Evolutionary conservation across 2,888 invertebrate species (phyloP).

Genomic region (Cepaea hortensis): DNA sequence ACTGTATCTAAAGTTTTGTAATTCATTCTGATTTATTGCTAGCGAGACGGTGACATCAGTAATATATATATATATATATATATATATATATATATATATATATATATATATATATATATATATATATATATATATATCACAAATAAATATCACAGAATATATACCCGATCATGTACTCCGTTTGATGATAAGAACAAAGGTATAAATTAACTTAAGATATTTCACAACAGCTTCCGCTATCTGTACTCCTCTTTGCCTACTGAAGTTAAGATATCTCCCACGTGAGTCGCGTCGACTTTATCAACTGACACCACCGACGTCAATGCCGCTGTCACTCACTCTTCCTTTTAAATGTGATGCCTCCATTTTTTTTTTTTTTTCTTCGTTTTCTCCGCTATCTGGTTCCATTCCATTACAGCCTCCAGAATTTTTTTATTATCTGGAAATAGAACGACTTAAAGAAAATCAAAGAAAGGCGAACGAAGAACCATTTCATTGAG

Average conservation of each 20-base stretch:
- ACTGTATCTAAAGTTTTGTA: too few species aligned
- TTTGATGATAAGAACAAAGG: not conserved
- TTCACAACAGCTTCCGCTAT: not conserved
- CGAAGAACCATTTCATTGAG: not conserved
- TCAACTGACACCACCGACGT: too few species aligned
- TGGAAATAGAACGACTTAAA: not conserved
- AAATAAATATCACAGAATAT: not conserved
- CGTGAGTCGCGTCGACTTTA: too few species aligned
- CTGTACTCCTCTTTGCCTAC: too few species aligned
- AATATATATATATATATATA: too few species aligned
- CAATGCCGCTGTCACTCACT: not conserved
- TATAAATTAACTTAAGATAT: not conserved
- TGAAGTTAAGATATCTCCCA: too few species aligned
- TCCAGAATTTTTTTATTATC: not conserved
- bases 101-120: constrained; percentile 34
- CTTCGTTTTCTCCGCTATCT: not conserved
- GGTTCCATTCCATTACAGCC: constrained; percentile 4
- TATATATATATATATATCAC: constrained; percentile 23
- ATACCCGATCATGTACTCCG: not conserved
- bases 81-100: constrained; percentile 23
- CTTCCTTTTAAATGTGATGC: not conserved
- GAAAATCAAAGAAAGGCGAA: not conserved
- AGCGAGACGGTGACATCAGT: too few species aligned
- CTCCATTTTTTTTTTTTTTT: not conserved
- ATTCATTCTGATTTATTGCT: too few species aligned